Evolutionary conservation across 1,140 invertebrate genomes (phyloP), one percentile per base, ranked within the genome.

Genomic region (Bombus difficillimus): DNA sequence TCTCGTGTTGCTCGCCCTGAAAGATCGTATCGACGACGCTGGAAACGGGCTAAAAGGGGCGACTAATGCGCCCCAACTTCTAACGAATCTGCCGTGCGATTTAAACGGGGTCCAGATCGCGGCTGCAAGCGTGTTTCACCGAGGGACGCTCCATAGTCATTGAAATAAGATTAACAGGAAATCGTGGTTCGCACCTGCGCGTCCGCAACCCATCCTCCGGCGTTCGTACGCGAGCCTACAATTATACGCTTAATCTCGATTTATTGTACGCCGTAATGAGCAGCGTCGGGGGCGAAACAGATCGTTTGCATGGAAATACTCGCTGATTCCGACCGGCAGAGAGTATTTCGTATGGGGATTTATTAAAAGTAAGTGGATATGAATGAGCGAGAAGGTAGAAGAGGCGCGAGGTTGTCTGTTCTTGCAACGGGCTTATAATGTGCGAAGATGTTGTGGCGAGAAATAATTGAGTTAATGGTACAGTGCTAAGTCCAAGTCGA

Each of bases 11-110:
- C 25, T 62, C 62, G 57, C 43, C 22, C 39, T 83, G 72, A 83
- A 84, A 93, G 93, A 93, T 93, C 68, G 75, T 93, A 93, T 93
- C 92, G 87, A 79, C 66, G 81, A 86, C 87, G 53, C 81, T 88
- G 75, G 71, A 72, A 77, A 86, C 85, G 82, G 77, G 77, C 90
- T 88, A 89, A 79, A 90, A 92, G 90, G 88, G 86, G 80, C 89
- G 89, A 83, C 90, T 92, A 91, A 91, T 91, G 88, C 90, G 86
- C 43, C 82, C 84, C 84, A 74, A 91, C 89, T 90, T 89, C 89
- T 86, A 90, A 91, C 88, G 88, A 90, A 87, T 92, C 80, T 82
- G 57, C 85, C 64, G 80, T 86, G 57, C 80, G 80, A 86, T 81
- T 86, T 86, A 85, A 85, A 71, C 86, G 83, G 85, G 79, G 73